Evolutionary conservation across 1,140 invertebrate genomes (phyloP).

Genomic region (Drosophila paulistorum): DNA sequence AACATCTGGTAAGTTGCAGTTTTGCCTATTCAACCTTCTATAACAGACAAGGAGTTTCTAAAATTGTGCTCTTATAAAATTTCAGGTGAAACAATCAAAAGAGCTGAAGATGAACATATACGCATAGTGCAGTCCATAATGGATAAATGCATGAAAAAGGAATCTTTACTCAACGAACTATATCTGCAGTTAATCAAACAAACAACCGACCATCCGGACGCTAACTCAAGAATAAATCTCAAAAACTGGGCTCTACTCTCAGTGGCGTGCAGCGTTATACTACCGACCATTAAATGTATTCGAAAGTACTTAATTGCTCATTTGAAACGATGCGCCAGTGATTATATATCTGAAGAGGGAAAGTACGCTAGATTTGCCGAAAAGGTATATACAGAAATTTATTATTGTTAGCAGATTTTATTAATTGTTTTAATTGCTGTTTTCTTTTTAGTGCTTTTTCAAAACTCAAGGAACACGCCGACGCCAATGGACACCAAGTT

Average conservation of each 20-base stretch:
- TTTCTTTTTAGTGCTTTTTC: conserved; percentile 63
- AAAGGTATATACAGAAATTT: conserved; percentile 85
- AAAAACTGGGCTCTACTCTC: conserved; percentile 97
- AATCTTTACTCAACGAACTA: conserved; percentile 93
- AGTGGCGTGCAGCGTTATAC: conserved; percentile 93
- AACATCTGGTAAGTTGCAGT: conserved; percentile 84
- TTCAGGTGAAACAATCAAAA: conserved; percentile 71
- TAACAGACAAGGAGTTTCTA: too few relatives aligned
- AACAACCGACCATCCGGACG: conserved; percentile 96
- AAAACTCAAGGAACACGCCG: conserved; percentile 88
- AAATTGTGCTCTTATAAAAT: background rate
- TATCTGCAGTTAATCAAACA: conserved; percentile 96
- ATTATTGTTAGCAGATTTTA: too few relatives aligned
- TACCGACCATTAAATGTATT: conserved; percentile 92
- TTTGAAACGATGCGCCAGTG: conserved; percentile 93
- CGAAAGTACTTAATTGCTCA: conserved; percentile 95
- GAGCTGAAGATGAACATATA: conserved; percentile 93
- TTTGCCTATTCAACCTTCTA: background rate
- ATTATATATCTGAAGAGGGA: conserved; percentile 95
- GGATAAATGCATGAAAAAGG: conserved; percentile 95
- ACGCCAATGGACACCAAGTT: conserved; percentile 95
- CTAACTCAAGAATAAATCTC: conserved; percentile 93
- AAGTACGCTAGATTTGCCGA: conserved; percentile 97
- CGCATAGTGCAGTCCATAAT: conserved; percentile 94
- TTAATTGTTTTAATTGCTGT: background rate